Percentiles rank a stretch among this genome's conserved stretches.
Conservation (phyloP, 2,797 vertebrate species). For the Acipenser ruthenus region DNA sequence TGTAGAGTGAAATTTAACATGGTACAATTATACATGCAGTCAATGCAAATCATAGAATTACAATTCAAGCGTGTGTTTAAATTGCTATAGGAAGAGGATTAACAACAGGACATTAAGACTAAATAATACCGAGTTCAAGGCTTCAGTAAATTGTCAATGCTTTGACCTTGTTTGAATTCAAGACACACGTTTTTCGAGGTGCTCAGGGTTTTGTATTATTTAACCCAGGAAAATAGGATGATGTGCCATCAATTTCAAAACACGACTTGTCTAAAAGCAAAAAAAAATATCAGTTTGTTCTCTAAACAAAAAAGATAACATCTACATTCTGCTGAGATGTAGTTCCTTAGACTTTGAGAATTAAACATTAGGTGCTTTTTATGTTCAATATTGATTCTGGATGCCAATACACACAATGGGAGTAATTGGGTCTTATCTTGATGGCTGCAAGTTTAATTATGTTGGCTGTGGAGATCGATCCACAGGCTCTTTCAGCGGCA, state of each 20-base stretch:
- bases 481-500: conserved; percentile 12
- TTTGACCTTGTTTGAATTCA: no score
- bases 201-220: no score
- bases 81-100: no score
- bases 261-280: background rate
- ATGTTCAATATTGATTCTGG: conserved; percentile 39
- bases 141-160: no score
- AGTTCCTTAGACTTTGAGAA: conserved; percentile 5
- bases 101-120: no score
- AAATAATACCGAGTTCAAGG: no score
- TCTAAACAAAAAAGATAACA: conserved; percentile 2
- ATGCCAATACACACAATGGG: conserved; percentile 33
- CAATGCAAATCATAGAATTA: no score
- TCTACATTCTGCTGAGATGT: background rate
- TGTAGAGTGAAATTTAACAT: no score
- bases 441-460: conserved; percentile 51
- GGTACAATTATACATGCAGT: no score
- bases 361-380: conserved; percentile 22
- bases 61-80: no score
- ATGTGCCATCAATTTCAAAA: background rate
- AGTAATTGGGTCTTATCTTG: conserved; percentile 51
- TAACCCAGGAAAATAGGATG: background rate
- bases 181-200: no score
- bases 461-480: conserved; percentile 32
- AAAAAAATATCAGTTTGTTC: background rate